These are phyloP conservation scores for Euzophera pinguis DNA, from an alignment of 2,888 invertebrate species.

Conservation along the genomic window DNA sequence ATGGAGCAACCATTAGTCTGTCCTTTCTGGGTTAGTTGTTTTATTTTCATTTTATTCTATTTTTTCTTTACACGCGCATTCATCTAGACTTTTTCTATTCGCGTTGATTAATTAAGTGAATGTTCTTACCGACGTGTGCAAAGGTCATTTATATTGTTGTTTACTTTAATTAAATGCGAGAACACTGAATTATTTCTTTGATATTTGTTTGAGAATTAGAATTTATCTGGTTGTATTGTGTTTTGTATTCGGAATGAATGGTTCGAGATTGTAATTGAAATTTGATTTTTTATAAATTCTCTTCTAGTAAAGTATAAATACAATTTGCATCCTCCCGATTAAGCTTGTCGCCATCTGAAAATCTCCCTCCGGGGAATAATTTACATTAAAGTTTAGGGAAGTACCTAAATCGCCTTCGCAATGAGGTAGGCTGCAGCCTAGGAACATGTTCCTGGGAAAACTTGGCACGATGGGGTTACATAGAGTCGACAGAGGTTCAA, in stretches of 20 bases:
- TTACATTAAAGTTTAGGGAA: no score
- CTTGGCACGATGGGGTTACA: no score
- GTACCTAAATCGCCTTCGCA: no score
- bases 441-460: no score
- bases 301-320: no score
- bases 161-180: conserved; percentile 4
- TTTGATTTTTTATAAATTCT: no score
- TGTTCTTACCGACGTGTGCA: conserved; percentile 24
- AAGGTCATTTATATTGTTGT: conserved; percentile 4
- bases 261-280: no score
- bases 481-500: no score
- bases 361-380: no score
- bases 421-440: no score
- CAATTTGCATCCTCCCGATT: no score
- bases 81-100: conserved; percentile 21
- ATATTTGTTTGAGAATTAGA: background rate
- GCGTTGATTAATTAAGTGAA: conserved; percentile 44
- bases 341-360: no score
- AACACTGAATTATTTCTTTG: background rate
- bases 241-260: background rate
- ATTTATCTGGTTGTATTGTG: background rate
- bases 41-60: conserved; percentile 24
- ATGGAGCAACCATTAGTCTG: conserved; percentile 53
- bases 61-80: conserved; percentile 28
- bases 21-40: conserved; percentile 40